phyloP scores from a whole-genome alignment of 2,888 invertebrate genomes.

The Rhogogaster chlorosoma region DNA sequence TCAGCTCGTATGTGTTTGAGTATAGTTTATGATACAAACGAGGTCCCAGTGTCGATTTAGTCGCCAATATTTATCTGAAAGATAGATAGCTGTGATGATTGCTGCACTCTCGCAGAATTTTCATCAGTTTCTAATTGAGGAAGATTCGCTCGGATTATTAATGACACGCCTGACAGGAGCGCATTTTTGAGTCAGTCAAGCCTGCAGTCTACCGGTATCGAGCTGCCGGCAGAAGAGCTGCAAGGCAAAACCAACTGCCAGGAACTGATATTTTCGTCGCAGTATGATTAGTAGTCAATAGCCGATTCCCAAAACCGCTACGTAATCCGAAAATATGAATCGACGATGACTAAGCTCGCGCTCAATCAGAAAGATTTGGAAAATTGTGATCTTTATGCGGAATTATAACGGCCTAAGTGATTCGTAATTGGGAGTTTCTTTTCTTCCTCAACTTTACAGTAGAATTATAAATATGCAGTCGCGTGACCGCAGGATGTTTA shows the following conservation, averaged over 20 bases:
- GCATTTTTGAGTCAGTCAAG: slow-evolving; percentile 16
- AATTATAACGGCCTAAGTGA: neutral
- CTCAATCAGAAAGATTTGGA: neutral
- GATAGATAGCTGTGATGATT: slow-evolving; percentile 46
- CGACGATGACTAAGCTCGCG: neutral
- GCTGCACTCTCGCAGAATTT: slow-evolving; percentile 53
- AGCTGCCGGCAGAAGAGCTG: neutral
- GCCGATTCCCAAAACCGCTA: neutral
- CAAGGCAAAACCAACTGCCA: neutral
- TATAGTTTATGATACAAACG: neutral
- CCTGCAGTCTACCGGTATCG: neutral
- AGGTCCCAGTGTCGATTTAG: neutral
- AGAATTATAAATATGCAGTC: neutral
- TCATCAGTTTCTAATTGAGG: slow-evolving; percentile 59
- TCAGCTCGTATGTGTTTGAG: neutral
- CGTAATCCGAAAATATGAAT: slow-evolving; percentile 10
- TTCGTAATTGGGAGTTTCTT: neutral
- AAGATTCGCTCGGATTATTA: slow-evolving; percentile 56
- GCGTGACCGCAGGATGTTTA: too few species aligned
- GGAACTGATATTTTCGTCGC: neutral
- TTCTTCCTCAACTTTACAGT: neutral
- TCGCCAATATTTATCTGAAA: neutral
- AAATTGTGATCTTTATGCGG: neutral
- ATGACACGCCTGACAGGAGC: slow-evolving; percentile 47
- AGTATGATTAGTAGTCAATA: neutral